Percentiles rank a stretch among this genome's conserved stretches.
phyloP scores from a whole-genome alignment of 2,888 invertebrate species.

The Hirtodrosophila confusa region DNA sequence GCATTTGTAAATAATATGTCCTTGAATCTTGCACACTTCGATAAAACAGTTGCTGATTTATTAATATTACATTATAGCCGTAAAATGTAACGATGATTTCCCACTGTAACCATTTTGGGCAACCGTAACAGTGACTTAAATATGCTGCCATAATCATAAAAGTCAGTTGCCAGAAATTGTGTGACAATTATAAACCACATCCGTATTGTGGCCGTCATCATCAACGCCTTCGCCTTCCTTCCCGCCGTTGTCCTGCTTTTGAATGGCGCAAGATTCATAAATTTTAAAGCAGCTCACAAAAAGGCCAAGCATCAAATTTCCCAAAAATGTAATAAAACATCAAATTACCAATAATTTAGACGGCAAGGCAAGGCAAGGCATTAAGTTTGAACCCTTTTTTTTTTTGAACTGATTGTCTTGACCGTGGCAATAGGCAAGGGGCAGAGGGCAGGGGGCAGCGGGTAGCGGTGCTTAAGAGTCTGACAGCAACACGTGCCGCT shows the following conservation, averaged over 20 bases:
- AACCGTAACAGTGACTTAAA: slow-evolving; percentile 33
- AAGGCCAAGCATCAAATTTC: slow-evolving; percentile 42
- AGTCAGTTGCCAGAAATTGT: slow-evolving; percentile 38
- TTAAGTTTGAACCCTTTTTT: slow-evolving; percentile 53
- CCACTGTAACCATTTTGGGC: slow-evolving; percentile 9
- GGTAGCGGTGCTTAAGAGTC: slow-evolving; percentile 5
- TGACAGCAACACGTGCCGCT: slow-evolving; percentile 68
- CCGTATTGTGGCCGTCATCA: slow-evolving; percentile 26
- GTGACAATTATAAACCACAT: slow-evolving; percentile 55
- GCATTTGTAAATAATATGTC: slow-evolving; percentile 1
- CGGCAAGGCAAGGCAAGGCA: slow-evolving; percentile 10
- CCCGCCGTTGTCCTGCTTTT: neutral
- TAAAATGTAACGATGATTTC: slow-evolving; percentile 8
- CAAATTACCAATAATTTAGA: slow-evolving; percentile 69
- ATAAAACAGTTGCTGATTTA: neutral
- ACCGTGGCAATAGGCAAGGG: neutral
- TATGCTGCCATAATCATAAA: slow-evolving; percentile 52
- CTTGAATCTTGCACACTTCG: neutral
- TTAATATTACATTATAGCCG: neutral
- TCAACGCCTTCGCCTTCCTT: slow-evolving; percentile 4
- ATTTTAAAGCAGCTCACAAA: slow-evolving; percentile 55
- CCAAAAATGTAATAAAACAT: slow-evolving; percentile 68
- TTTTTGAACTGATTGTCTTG: slow-evolving; percentile 21
- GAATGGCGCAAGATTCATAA: slow-evolving; percentile 50
- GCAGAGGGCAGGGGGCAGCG: neutral